These are phyloP conservation scores for Erythrocebus patas DNA, from an alignment of 2,113 vertebrate genomes.

Conservation along the genomic window DNA sequence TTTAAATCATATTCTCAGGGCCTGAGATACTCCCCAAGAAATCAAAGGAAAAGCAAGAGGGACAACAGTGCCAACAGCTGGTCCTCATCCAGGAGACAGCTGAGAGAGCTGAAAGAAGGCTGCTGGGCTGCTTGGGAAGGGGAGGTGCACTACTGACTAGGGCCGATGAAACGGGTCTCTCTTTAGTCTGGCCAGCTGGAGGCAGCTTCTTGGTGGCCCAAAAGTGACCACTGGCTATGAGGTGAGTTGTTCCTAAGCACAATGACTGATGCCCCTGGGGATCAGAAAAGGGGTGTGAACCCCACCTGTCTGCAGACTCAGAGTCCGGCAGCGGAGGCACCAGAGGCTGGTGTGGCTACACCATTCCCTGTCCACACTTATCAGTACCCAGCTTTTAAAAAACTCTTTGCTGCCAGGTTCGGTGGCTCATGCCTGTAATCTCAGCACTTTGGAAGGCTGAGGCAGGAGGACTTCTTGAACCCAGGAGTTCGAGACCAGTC, in stretches of 20 bases:
- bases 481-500: too few relatives aligned
- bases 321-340: too few relatives aligned
- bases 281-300: not conserved
- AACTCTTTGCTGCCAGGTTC: too few relatives aligned
- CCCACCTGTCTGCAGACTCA: not conserved
- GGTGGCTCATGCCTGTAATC: too few relatives aligned
- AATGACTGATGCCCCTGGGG: not conserved
- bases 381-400: too few relatives aligned
- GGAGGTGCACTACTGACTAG: slow-evolving; percentile 36
- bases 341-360: not conserved
- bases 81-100: slow-evolving; percentile 38
- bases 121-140: fast-evolving
- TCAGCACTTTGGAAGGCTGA: too few relatives aligned
- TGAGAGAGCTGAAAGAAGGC: not conserved
- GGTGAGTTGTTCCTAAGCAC: fast-evolving
- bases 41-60: slow-evolving; percentile 67
- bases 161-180: slow-evolving; percentile 21
- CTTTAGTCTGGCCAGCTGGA: not conserved
- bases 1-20: slow-evolving; percentile 73
- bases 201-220: slow-evolving; percentile 36
- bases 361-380: not conserved
- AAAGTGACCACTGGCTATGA: fast-evolving
- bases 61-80: not conserved
- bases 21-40: slow-evolving; percentile 68
- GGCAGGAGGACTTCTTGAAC: too few relatives aligned